Base-by-base conservation (phyloP, 1,140 invertebrate species). In the Lepidostoma basale region DNA sequence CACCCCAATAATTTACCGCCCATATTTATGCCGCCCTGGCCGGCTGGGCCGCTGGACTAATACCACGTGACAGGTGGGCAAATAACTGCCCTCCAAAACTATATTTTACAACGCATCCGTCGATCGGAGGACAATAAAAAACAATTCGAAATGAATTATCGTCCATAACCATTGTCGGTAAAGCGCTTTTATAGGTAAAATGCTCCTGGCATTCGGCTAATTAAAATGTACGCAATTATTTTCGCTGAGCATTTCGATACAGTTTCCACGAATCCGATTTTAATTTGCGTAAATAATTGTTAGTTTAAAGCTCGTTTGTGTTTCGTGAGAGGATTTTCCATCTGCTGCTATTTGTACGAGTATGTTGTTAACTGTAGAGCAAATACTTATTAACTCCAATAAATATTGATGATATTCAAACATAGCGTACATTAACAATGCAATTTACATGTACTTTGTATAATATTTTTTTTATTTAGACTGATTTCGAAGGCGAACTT, bases 1-100 rank as follows among this genome's bases (percentile, higher is more conserved):
- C n/a, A 22, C 22, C 22, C 10, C 9, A 18, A 16, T 60, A 39
- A 60, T 60, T 60, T 60, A 40, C 36, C 30, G 25, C 14, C 33
- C 14, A 60, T 60, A 42, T 60, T 60, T 60, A 40, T 40, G 58
- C 28, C 28, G 28, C 28, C 52, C 52, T n/a, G 18, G 45, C n/a
- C n/a, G n/a, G n/a, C n/a, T n/a, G n/a, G 33, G n/a, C 33, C n/a
- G 18, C 39, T 18, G 9, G 39, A 16, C 23, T 45, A 45, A 62
- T 62, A 62, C 4, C 8, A 12, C 59, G 59, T 12, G 59, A 62
- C 59, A 62, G 59, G 59, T 62, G 59, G 42, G 59, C 59, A 42
- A 45, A 30, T 28, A 30, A 42, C 39, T 18, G 23, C 39, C 9
- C 59, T 39, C 22, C 56, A 59, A 14, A 3, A 16, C 33, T 1